phyloP scores from a whole-genome alignment of 2,888 invertebrate species.

The Drosophila antonietae region DNA sequence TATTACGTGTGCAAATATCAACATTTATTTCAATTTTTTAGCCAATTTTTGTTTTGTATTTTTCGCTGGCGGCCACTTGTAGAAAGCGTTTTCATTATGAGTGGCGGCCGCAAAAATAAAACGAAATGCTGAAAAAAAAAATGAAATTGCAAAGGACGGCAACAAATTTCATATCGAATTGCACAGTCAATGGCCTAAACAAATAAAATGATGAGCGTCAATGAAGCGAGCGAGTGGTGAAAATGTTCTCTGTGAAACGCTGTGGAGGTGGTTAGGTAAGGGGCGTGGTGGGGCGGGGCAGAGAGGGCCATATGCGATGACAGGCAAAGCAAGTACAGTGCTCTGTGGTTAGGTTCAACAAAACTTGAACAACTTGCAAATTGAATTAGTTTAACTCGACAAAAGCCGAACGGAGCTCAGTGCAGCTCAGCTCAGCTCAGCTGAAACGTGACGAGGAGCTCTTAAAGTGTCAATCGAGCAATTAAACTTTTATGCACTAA shows the following conservation, averaged over 20 bases:
- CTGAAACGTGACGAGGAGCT: slow-evolving; percentile 2
- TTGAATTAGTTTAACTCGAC: slow-evolving; percentile 5
- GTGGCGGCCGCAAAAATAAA: slow-evolving; percentile 52
- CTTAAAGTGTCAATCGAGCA: slow-evolving; percentile 2
- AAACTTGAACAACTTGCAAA: neutral
- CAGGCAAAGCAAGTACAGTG: slow-evolving; percentile 48
- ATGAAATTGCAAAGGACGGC: slow-evolving; percentile 52
- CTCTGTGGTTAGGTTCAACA: slow-evolving; percentile 19
- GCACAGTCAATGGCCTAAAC: slow-evolving; percentile 74
- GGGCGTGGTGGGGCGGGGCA: no score
- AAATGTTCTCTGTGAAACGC: slow-evolving; percentile 54
- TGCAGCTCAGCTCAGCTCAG: neutral
- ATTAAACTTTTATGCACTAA: neutral
- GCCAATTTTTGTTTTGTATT: slow-evolving; percentile 51
- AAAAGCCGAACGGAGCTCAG: neutral
- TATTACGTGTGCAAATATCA: slow-evolving; percentile 78
- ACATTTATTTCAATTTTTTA: slow-evolving; percentile 74
- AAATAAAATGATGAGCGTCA: slow-evolving; percentile 80
- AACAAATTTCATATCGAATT: slow-evolving; percentile 73
- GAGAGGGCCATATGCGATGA: slow-evolving; percentile 15
- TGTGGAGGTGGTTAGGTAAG: neutral
- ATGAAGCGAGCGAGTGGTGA: slow-evolving; percentile 74
- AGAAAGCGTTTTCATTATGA: slow-evolving; percentile 77
- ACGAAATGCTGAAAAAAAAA: slow-evolving; percentile 19
- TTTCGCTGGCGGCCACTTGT: slow-evolving; percentile 62